phyloP scores from a whole-genome alignment of 2,888 invertebrate species.

The Lutraria lutraria region DNA sequence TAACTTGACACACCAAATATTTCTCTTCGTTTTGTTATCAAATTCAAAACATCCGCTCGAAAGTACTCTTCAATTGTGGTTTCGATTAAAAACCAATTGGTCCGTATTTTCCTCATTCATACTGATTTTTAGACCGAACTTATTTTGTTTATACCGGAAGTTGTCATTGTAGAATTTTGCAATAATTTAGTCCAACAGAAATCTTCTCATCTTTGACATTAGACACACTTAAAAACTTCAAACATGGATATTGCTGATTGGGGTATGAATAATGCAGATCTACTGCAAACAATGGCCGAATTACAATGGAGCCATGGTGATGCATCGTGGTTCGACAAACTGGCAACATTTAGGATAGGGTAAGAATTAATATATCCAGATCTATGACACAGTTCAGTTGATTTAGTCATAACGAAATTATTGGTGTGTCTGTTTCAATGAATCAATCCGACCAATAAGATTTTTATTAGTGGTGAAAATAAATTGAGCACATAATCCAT shows the following conservation, averaged over 20 bases:
- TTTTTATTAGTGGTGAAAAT: no score
- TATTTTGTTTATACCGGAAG: constrained; percentile 16
- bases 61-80: background rate
- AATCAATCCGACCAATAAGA: no score
- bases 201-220: background rate
- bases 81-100: background rate
- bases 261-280: constrained; percentile 71
- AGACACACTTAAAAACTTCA: background rate
- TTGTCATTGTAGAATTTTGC: constrained; percentile 14
- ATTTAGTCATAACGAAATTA: no score
- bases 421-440: no score
- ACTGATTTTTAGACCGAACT: background rate
- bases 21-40: background rate
- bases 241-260: constrained; percentile 61
- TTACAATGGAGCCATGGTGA: constrained; percentile 74
- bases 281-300: constrained; percentile 75
- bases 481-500: no score
- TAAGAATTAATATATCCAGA: constrained; percentile 12
- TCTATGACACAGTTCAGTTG: no score
- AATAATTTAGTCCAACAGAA: background rate
- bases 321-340: constrained; percentile 68
- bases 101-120: background rate
- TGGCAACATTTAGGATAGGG: constrained; percentile 74
- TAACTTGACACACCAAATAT: background rate
- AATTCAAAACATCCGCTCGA: constrained; percentile 17